Conservation (phyloP, 2,888 invertebrate species). For the Endotricha flammealis region DNA sequence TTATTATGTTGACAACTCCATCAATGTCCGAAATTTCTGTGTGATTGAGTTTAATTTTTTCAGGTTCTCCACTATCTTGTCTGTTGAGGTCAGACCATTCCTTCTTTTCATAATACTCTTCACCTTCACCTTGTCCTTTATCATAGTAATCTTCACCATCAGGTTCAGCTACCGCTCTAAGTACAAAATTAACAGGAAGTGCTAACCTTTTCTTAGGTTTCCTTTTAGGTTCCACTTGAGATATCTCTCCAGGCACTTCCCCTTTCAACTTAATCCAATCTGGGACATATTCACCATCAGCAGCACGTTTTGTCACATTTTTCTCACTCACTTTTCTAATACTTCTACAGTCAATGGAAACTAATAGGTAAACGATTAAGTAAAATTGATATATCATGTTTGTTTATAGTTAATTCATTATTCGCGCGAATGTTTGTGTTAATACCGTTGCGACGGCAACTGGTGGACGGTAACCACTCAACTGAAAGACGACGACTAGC, state of each 20-base stretch:
- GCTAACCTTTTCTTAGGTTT: conserved; percentile 65
- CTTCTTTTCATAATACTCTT: conserved; percentile 62
- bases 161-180: conserved; percentile 51
- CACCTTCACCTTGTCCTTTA: conserved; percentile 50
- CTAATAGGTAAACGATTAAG: conserved; percentile 18
- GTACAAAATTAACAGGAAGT: conserved; percentile 49
- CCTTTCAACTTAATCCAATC: conserved; percentile 70
- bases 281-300: conserved; percentile 50
- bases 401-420: conserved; percentile 22
- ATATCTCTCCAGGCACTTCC: conserved; percentile 56
- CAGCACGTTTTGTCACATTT: conserved; percentile 50
- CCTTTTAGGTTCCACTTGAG: conserved; percentile 39
- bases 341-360: conserved; percentile 39
- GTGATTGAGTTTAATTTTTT: conserved; percentile 29
- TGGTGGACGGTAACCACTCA: conserved; percentile 26
- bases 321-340: conserved; percentile 48
- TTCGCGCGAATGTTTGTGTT: conserved; percentile 8
- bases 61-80: conserved; percentile 25
- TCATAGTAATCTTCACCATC: conserved; percentile 54
- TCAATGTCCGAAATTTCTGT: conserved; percentile 52
- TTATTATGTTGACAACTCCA: conserved; percentile 55
- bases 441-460: not conserved
- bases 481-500: conserved; percentile 58
- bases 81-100: conserved; percentile 59
- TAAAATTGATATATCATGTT: conserved; percentile 6